Evolutionary conservation across 2,888 invertebrate species (phyloP).

Genomic region (Cryptus armator): DNA sequence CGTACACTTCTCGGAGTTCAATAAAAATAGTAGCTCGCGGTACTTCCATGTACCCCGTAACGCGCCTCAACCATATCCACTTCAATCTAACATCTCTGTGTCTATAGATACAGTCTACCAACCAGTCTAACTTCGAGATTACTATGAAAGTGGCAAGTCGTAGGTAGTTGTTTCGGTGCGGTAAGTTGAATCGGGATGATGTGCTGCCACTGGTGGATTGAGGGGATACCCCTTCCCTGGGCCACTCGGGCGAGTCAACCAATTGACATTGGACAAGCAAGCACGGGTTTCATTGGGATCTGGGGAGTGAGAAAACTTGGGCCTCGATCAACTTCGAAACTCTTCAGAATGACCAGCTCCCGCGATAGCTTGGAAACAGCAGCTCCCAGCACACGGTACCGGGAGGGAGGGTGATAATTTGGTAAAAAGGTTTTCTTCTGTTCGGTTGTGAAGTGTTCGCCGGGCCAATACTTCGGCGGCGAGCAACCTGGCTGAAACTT

Average conservation of each 20-base stretch:
- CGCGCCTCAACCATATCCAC: neutral
- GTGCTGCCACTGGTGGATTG: neutral
- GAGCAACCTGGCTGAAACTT: slow-evolving; percentile 12
- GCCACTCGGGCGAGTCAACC: slow-evolving; percentile 18
- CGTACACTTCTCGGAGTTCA: slow-evolving; percentile 24
- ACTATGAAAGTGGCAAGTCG: slow-evolving; percentile 45
- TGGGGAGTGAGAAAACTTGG: slow-evolving; percentile 40
- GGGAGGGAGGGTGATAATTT: slow-evolving; percentile 37
- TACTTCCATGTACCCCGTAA: neutral
- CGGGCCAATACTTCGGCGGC: slow-evolving; percentile 11
- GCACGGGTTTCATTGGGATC: neutral
- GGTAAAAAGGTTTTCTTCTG: slow-evolving; percentile 27
- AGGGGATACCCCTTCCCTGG: neutral
- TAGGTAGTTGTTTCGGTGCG: slow-evolving; percentile 2
- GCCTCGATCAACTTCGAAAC: slow-evolving; percentile 38
- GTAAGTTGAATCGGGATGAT: slow-evolving; percentile 25
- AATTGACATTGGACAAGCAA: slow-evolving; percentile 37
- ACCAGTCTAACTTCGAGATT: slow-evolving; percentile 3
- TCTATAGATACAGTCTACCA: neutral
- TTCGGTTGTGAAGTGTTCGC: neutral
- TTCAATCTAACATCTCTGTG: slow-evolving; percentile 3
- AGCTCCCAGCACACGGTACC: neutral
- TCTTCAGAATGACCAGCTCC: slow-evolving; percentile 13
- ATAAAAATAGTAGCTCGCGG: slow-evolving; percentile 43
- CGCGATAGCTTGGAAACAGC: neutral